Base-by-base conservation (phyloP, 2,113 vertebrate genomes). In the Emydura subglobosa region DNA sequence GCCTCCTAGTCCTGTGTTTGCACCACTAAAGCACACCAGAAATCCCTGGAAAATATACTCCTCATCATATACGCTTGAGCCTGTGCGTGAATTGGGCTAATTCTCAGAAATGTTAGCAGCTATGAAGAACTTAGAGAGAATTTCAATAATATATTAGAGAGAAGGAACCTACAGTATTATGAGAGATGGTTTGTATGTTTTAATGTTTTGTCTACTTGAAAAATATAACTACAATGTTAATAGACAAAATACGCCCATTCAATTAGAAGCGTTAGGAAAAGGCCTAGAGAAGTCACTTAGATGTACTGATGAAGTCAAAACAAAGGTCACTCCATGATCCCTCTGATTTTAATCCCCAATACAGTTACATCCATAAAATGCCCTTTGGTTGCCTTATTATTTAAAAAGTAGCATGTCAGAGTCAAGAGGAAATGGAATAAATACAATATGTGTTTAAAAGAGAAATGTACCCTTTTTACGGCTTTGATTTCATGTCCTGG, bases 401-500 rank as follows among this genome's bases (percentile, higher is more conserved):
- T 14, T 95, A 65, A 93, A 89, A 91, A 90, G 34, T 39, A 93
- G 50, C 3, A 4, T 27, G 54, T 9, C 51, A 61, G 39, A 81
- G 72, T 85, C n/a, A 24, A 0, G 5, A 11, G 1, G 14, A 14
- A 3, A 3, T 83, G 65, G 6, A 78, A 89, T 68, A 55, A 50
- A 34, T 2, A 78, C 49, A 44, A 42, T 47, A 16, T 16, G 47
- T 13, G 3, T 44, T 7, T 10, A 4, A 0, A 5, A 49, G 47
- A 54, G 19, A 24, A 27, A 11, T 17, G 91, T 98, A 99, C 99
- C 99, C 94, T 94, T 95, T 98, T 98, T 91, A 99, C 98, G 39
- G 98, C 98, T 89, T 88, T 97, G 94, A 99, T 98, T 92, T 99
- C 99, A 83, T 98, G 92, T 92, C 98, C 99, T 27, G 99, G 99